phyloP scores from a whole-genome alignment of 2,888 invertebrate genomes.

The Hemithea aestivaria region DNA sequence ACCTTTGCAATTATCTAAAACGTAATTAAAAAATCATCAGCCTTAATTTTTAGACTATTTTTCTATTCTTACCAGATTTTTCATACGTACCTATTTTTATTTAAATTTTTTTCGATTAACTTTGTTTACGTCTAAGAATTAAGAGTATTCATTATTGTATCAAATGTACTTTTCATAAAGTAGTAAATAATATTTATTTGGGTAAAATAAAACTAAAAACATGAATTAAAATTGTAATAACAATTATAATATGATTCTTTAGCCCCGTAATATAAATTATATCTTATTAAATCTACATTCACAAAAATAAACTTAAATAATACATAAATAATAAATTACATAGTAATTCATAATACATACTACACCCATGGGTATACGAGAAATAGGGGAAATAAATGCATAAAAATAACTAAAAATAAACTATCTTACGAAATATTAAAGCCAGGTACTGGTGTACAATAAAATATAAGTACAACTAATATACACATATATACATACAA shows the following conservation, averaged over 20 bases:
- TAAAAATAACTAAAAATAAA: slow-evolving; percentile 32
- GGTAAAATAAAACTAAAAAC: slow-evolving; percentile 30
- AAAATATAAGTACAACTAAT: slow-evolving; percentile 36
- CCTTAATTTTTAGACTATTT: too few relatives aligned
- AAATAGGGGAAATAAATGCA: slow-evolving; percentile 16
- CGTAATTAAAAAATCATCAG: too few relatives aligned
- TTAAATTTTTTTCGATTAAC: too few relatives aligned
- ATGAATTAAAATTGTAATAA: slow-evolving; percentile 41
- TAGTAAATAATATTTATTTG: too few relatives aligned
- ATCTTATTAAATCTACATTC: slow-evolving; percentile 24
- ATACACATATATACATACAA: slow-evolving; percentile 35
- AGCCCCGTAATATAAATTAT: slow-evolving; percentile 13
- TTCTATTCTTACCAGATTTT: too few relatives aligned
- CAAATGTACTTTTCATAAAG: too few relatives aligned
- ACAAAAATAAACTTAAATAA: slow-evolving; percentile 18
- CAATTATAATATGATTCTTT: slow-evolving; percentile 23
- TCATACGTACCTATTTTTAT: too few relatives aligned
- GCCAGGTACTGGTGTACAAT: slow-evolving; percentile 52
- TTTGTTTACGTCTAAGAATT: too few relatives aligned
- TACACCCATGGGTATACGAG: slow-evolving; percentile 5
- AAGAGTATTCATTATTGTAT: too few relatives aligned
- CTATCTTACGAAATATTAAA: slow-evolving; percentile 63
- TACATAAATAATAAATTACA: slow-evolving; percentile 14
- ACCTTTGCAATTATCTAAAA: too few relatives aligned
- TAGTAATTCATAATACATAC: slow-evolving; percentile 6